Conservation (phyloP, 2,888 invertebrate species). For the Julus scandinavius region DNA sequence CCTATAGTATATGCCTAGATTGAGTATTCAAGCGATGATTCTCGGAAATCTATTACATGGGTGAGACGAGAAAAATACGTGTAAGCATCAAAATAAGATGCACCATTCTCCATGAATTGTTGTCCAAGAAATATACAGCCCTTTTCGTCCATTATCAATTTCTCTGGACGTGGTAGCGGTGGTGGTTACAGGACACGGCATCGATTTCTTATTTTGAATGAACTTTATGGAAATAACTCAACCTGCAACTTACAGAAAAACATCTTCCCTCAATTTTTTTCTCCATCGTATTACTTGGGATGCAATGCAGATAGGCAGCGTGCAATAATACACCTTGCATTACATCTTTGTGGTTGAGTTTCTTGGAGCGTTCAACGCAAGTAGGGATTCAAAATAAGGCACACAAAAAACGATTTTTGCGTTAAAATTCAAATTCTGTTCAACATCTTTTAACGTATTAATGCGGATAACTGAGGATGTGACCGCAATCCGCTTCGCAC, state of each 20-base stretch:
- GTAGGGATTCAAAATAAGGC: background rate
- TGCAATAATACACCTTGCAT: slow-evolving; percentile 39
- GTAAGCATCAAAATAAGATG: background rate
- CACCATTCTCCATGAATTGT: slow-evolving; percentile 3
- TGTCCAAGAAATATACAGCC: background rate
- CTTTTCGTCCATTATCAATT: background rate
- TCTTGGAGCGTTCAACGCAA: background rate
- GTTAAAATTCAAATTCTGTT: slow-evolving; percentile 32
- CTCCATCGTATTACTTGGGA: background rate
- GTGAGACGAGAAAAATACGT: background rate
- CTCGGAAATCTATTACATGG: background rate
- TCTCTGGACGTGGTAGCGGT: background rate
- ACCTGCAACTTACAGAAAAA: background rate
- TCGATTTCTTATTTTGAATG: slow-evolving; percentile 43
- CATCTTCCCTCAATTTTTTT: background rate
- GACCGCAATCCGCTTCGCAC: slow-evolving; percentile 31
- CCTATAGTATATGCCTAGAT: background rate
- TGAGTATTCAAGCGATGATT: slow-evolving; percentile 15
- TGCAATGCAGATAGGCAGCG: background rate
- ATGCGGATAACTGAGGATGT: slow-evolving; percentile 36
- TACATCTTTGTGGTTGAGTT: background rate
- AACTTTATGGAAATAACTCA: slow-evolving; percentile 29
- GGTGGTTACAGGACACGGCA: slow-evolving; percentile 11
- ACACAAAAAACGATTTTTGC: background rate
- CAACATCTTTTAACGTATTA: slow-evolving; percentile 29